Evolutionary conservation across 1,140 invertebrate species (phyloP).

Genomic region (Andricus grossulariae): DNA sequence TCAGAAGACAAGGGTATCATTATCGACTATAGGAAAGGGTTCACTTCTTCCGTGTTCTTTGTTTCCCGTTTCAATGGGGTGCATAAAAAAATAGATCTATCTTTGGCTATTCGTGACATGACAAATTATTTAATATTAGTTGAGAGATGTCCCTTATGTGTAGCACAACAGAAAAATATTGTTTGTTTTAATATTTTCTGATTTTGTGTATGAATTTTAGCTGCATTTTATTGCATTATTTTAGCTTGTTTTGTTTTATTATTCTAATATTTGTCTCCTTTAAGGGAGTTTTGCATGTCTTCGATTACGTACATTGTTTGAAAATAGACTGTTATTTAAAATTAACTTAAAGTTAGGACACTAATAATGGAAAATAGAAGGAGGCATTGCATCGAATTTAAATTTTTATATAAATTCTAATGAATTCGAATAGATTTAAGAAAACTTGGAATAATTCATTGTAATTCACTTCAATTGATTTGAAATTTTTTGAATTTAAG

Average conservation of each 20-base stretch:
- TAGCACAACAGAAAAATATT: not conserved
- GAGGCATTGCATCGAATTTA: no score
- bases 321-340: no score
- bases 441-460: no score
- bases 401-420: no score
- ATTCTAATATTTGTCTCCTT: not conserved
- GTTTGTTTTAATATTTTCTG: not conserved
- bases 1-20: not conserved
- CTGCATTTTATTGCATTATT: not conserved
- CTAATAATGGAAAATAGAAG: no score
- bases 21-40: not conserved
- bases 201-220: not conserved
- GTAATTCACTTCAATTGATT: no score
- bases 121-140: not conserved
- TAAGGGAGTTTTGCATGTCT: not conserved
- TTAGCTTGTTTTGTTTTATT: not conserved
- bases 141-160: not conserved
- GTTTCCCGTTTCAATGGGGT: not conserved
- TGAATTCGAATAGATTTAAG: no score
- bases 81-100: conserved; percentile 14
- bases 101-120: conserved; percentile 3
- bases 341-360: no score
- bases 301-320: not conserved
- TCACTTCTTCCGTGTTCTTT: not conserved
- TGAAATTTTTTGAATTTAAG: no score